phyloP scores from a whole-genome alignment of 2,113 vertebrate genomes.

The Copsychus sechellarum region DNA sequence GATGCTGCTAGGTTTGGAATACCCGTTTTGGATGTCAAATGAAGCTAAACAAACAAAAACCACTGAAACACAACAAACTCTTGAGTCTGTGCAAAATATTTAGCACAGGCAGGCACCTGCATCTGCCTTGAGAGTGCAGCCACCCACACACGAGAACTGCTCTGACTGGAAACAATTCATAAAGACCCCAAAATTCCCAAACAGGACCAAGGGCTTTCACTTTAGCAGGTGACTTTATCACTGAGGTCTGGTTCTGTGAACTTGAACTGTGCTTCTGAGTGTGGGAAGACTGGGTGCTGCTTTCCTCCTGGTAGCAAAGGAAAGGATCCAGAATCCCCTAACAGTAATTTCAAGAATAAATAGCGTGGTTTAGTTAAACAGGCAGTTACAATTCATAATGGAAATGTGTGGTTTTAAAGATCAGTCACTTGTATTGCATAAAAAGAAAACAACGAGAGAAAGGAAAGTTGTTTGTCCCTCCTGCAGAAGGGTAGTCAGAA shows the following conservation, averaged over 20 bases:
- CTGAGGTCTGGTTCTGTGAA: background rate
- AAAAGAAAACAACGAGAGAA: background rate
- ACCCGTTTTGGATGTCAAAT: background rate
- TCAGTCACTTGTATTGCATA: background rate
- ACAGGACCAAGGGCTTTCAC: background rate
- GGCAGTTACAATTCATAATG: slow-evolving; percentile 20
- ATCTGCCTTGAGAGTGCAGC: background rate
- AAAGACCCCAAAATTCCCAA: slow-evolving; percentile 21
- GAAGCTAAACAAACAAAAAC: background rate
- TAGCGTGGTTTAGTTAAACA: background rate
- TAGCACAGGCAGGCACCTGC: slow-evolving; percentile 36
- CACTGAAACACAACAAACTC: background rate
- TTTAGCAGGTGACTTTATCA: background rate
- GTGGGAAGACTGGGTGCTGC: background rate
- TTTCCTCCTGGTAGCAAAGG: background rate
- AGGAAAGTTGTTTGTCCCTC: slow-evolving; percentile 16
- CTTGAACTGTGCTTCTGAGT: background rate
- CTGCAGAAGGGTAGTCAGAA: background rate
- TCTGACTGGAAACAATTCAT: slow-evolving; percentile 10
- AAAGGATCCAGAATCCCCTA: slow-evolving; percentile 40
- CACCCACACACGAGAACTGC: slow-evolving; percentile 38
- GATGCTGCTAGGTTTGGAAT: background rate
- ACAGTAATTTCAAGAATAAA: slow-evolving; percentile 54
- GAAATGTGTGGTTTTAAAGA: slow-evolving; percentile 25
- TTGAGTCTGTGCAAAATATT: background rate